Base-by-base conservation (phyloP, 2,113 vertebrate genomes). In the Chascanopsetta lugubris region DNA sequence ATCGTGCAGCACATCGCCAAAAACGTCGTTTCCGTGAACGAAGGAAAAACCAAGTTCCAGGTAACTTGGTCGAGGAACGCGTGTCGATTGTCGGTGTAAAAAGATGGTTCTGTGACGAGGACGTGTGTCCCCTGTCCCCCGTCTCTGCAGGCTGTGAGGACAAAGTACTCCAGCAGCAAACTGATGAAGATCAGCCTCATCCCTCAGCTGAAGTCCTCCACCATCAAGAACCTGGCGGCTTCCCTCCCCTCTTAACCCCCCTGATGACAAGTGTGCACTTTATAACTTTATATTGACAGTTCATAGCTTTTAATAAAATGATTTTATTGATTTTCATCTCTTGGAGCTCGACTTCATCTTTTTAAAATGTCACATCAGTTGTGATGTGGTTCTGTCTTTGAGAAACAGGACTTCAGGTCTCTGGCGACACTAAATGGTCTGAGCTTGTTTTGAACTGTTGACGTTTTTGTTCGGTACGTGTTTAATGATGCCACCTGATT, bases 1-100 rank as follows among this genome's bases (percentile, higher is more conserved):
- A 78, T 93, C 60, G 94, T 98, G 94, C 91, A 93, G 77, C 96
- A 94, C 36, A 94, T 98, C 70, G 96, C 96, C 75, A 98, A 97
- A 69, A 98, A 98, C 0, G 86, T 97, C 0, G 85, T 94, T 47
- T 88, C 67, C 73, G 88, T 97, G 5, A 97, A 95, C 0, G 91
- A 93, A 8, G 94, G 93, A 3, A 80, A 92, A 25, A 92, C 91
- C 0, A 96, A 96, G 77, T 92, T 96, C 68, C 83, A 86, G n/a
- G 96, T 98, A 88, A 94, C 93, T 90, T 1, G 4, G 1, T 4
- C 1, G 26, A 20, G 7, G n/a, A n/a, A 4, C 8, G n/a, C 42
- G 9, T 45, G n/a, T n/a, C n/a, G 5, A 50, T n/a, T 15, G 24
- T 48, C 13, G 2, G 8, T 3, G 12, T 50, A 3, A 4, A 7